Conservation (phyloP, 2,888 invertebrate species). For the Sphaerophoria rueppellii region DNA sequence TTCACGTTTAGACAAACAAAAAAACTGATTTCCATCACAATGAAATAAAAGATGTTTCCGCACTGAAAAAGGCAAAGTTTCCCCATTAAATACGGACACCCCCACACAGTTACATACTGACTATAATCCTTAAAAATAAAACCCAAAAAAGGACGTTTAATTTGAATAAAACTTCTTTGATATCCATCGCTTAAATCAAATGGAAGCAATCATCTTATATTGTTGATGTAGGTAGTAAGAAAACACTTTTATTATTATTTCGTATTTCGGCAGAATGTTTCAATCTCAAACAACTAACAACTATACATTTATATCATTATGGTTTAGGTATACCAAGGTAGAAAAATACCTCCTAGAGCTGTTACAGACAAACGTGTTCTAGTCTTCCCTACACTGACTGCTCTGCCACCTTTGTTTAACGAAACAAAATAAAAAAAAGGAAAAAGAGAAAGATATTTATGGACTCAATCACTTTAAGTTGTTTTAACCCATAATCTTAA, state of each 20-base stretch:
- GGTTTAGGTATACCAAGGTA: too few species aligned
- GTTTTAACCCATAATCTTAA: slow-evolving; percentile 29
- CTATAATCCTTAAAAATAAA: background rate
- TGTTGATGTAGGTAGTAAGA: background rate
- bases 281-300: background rate
- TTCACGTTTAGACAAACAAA: too few species aligned
- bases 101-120: background rate
- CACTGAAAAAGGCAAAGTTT: background rate
- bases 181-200: slow-evolving; percentile 5
- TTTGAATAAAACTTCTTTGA: slow-evolving; percentile 32
- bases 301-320: too few species aligned
- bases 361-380: slow-evolving; percentile 1
- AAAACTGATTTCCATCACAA: too few species aligned
- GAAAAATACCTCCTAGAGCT: background rate
- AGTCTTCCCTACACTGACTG: background rate
- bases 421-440: too few species aligned
- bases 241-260: background rate
- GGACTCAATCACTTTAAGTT: slow-evolving; percentile 38
- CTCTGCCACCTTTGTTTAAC: background rate
- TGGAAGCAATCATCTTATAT: slow-evolving; percentile 7
- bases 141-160: background rate
- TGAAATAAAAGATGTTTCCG: background rate
- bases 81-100: background rate
- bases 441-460: slow-evolving; percentile 14
- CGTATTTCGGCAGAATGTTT: background rate